phyloP scores from a whole-genome alignment of 2,797 vertebrate species.

The Sylvia borin region DNA sequence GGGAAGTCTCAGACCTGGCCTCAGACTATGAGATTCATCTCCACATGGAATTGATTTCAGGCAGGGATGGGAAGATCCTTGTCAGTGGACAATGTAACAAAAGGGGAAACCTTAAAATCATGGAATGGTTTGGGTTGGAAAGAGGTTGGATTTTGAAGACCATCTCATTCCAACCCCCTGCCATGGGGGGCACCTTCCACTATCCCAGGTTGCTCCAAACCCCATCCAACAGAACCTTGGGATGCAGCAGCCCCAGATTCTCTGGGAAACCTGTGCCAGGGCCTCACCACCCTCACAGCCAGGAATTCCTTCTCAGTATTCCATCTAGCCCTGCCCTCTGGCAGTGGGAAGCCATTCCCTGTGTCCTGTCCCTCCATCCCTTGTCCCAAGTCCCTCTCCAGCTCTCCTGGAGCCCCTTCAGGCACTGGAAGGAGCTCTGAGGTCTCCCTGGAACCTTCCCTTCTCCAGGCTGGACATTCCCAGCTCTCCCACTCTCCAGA shows the following conservation, averaged over 20 bases:
- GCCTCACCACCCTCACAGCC: rapidly evolving
- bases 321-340: not conserved
- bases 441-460: rapidly evolving
- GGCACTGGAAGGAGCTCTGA: not conserved
- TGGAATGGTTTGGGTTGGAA: not conserved
- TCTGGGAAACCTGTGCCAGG: not conserved
- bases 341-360: not conserved
- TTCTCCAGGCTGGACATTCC: not conserved
- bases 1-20: not conserved
- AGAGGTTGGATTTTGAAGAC: not conserved
- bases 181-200: not conserved
- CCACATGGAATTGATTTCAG: rapidly evolving
- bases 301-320: not conserved
- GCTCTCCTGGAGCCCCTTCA: not conserved
- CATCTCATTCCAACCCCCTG: not conserved
- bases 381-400: rapidly evolving
- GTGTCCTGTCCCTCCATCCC: not conserved
- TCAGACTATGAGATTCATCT: not conserved
- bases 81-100: rapidly evolving
- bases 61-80: not conserved
- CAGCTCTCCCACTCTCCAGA: not conserved
- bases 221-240: rapidly evolving
- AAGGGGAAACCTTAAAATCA: not conserved
- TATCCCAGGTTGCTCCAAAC: not conserved
- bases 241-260: not conserved